phyloP scores from a whole-genome alignment of 1,140 invertebrate genomes.

The Drosophila kurseongensis region DNA sequence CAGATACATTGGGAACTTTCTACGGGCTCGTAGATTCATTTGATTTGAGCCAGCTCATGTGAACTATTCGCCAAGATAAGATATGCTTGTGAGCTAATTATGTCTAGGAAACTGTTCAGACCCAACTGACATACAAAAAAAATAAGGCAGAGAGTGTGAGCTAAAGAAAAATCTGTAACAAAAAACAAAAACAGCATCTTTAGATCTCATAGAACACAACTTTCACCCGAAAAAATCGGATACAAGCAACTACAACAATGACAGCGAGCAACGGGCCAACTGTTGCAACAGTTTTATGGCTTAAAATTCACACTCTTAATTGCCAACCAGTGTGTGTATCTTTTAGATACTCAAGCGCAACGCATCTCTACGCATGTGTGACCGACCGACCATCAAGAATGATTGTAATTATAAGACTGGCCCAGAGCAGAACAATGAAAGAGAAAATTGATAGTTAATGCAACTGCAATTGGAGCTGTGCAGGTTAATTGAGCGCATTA shows the following conservation, averaged over 20 bases:
- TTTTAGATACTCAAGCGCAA: slow-evolving; percentile 61
- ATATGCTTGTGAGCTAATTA: slow-evolving; percentile 73
- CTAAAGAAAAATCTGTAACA: slow-evolving; percentile 71
- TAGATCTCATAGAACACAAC: slow-evolving; percentile 66
- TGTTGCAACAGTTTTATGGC: slow-evolving; percentile 75
- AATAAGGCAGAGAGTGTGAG: slow-evolving; percentile 11
- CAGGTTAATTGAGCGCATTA: slow-evolving; percentile 77
- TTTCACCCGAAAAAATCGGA: slow-evolving; percentile 69
- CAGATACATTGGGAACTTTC: slow-evolving; percentile 65
- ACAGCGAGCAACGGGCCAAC: slow-evolving; percentile 42
- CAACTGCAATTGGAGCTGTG: slow-evolving; percentile 62
- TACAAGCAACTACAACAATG: slow-evolving; percentile 44
- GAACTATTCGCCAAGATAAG: slow-evolving; percentile 71
- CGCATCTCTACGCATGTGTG: slow-evolving; percentile 68
- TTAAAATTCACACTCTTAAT: slow-evolving; percentile 79
- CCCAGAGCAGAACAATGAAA: slow-evolving; percentile 70
- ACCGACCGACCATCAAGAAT: slow-evolving; percentile 52
- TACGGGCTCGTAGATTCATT: slow-evolving; percentile 44
- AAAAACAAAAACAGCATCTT: slow-evolving; percentile 43
- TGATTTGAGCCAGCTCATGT: slow-evolving; percentile 52
- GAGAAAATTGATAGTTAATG: slow-evolving; percentile 77
- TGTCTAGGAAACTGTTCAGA: slow-evolving; percentile 58
- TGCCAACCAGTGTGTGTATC: slow-evolving; percentile 49
- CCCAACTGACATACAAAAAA: slow-evolving; percentile 45
- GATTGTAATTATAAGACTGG: slow-evolving; percentile 53